Conservation (phyloP, 64 coral and sea anemone genomes). For the Actinia tenebrosa region DNA sequence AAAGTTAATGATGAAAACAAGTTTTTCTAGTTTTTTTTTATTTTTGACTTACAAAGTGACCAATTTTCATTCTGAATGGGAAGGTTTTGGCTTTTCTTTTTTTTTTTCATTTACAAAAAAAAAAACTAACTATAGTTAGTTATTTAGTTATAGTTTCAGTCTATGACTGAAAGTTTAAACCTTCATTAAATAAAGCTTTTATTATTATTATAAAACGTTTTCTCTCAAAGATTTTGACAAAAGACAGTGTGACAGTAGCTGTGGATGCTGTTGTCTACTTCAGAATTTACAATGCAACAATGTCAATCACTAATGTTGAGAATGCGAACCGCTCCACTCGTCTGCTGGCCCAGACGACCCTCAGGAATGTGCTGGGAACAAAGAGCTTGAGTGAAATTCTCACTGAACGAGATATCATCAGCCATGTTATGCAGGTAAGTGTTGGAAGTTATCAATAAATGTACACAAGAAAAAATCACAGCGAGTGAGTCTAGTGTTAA, state of each 20-base stretch:
- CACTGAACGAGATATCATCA: conserved; percentile 60
- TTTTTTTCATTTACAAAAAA: neutral
- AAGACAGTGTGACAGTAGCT: conserved; percentile 60
- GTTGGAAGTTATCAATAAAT: neutral
- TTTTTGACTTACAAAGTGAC: too few relatives aligned
- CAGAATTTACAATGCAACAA: conserved; percentile 61
- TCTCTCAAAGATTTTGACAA: conserved; percentile 40
- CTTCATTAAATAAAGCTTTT: too few relatives aligned
- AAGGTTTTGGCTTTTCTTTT: neutral
- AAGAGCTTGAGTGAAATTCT: conserved; percentile 74
- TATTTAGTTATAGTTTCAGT: too few relatives aligned
- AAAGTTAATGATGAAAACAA: neutral
- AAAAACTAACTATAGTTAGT: neutral
- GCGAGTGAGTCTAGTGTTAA: too few relatives aligned
- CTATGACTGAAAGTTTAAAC: too few relatives aligned
- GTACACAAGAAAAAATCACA: too few relatives aligned
- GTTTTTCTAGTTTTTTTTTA: too few relatives aligned
- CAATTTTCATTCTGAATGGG: too few relatives aligned
- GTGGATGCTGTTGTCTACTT: conserved; percentile 60
- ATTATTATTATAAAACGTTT: too few relatives aligned
- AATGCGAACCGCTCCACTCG: conserved; percentile 62
- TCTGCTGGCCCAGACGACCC: conserved; percentile 64
- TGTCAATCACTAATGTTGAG: conserved; percentile 81
- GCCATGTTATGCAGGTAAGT: conserved; percentile 66
- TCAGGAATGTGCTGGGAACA: conserved; percentile 65